Conservation (phyloP, 1,140 invertebrate species). For the Papilio machaon region DNA sequence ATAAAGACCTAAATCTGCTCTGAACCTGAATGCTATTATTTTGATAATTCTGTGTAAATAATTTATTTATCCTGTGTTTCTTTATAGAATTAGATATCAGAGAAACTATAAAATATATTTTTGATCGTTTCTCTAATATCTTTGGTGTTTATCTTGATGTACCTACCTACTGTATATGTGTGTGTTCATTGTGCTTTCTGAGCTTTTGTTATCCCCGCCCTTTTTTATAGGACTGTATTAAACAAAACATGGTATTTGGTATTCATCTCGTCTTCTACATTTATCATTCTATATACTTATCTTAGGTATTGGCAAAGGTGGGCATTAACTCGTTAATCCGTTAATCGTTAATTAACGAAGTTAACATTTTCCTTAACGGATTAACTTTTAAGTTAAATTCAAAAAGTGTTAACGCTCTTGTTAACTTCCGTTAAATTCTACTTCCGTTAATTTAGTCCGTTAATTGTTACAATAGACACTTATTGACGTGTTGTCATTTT, state of each 20-base stretch:
- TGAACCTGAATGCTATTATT: constrained; percentile 63
- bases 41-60: constrained; percentile 50
- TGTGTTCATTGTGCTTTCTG: constrained; percentile 35
- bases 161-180: constrained; percentile 9
- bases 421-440: too few species aligned
- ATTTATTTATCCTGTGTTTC: constrained; percentile 35
- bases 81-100: constrained; percentile 45
- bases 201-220: constrained; percentile 10
- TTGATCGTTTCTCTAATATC: constrained; percentile 49
- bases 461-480: too few species aligned
- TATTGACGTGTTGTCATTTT: too few species aligned
- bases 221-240: constrained; percentile 13
- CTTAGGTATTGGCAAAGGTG: constrained; percentile 17
- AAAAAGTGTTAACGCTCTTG: too few species aligned
- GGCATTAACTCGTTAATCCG: too few species aligned
- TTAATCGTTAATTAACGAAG: too few species aligned
- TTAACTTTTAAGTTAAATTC: too few species aligned
- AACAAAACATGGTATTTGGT: neutral
- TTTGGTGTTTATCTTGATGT: constrained; percentile 39
- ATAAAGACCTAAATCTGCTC: constrained; percentile 54
- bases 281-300: neutral
- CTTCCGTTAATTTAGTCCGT: too few species aligned
- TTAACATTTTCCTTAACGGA: too few species aligned
- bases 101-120: constrained; percentile 42
- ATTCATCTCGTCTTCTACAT: constrained; percentile 25